phyloP scores from a whole-genome alignment of 2,113 vertebrate genomes.

The Saimiri boliviensis region DNA sequence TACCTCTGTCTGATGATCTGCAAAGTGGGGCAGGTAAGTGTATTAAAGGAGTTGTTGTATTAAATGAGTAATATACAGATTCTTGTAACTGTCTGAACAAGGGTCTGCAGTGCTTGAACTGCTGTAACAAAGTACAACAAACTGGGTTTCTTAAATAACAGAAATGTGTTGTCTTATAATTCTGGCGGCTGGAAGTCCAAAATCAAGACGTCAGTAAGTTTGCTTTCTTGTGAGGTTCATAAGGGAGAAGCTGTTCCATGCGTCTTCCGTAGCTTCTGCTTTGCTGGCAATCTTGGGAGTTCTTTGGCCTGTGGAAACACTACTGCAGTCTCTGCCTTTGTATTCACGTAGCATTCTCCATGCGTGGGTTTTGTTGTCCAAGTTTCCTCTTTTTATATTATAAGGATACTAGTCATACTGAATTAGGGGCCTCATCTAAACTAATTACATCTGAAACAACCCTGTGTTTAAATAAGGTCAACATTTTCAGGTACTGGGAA shows the following conservation, averaged over 20 bases:
- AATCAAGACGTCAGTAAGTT: not conserved
- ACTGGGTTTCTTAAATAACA: not conserved
- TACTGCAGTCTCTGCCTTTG: not conserved
- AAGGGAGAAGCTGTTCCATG: not conserved
- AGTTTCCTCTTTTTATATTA: not conserved
- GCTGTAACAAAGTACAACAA: not conserved
- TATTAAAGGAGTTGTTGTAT: not conserved
- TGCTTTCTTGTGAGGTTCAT: not conserved
- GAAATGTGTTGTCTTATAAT: not conserved
- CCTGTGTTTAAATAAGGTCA: not conserved
- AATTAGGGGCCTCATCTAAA: not conserved
- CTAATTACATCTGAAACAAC: not conserved
- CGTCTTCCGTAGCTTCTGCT: not conserved
- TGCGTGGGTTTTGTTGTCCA: not conserved
- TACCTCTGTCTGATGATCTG: not conserved
- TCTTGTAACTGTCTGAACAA: not conserved
- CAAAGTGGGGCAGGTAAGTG: not conserved
- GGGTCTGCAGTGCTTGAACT: not conserved
- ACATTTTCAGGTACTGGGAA: not conserved
- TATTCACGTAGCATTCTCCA: not conserved
- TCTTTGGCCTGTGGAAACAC: not conserved
- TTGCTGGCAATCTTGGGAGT: not conserved
- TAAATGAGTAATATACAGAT: not conserved
- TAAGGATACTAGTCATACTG: not conserved
- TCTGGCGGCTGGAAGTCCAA: not conserved